Base-by-base conservation (phyloP, 2,113 vertebrate species). In the Falco punctatus region DNA sequence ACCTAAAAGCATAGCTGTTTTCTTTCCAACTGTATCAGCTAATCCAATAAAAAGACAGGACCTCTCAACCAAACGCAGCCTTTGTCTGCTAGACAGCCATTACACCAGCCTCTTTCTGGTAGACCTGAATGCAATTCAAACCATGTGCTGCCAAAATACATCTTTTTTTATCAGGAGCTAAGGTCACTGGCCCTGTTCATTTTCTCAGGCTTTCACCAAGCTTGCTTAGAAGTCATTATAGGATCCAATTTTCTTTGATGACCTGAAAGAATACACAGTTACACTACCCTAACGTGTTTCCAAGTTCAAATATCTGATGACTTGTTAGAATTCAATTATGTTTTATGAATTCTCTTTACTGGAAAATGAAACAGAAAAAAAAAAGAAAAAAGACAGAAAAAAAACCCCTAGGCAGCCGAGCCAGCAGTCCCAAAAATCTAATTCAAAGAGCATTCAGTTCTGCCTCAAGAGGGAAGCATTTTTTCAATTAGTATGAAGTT, bases 131-230 rank as follows among this genome's bases (percentile, higher is more conserved):
- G 61, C 57, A 87, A 22, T 30, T 77, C 35, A 62, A 95, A 77
- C n/a, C 20, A 62, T 5, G 20, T 70, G 74, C 64, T 70, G 65
- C 38, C 46, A 90, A 87, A 94, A 58, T 4, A 61, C 3, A 70
- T 81, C 83, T 81, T 57, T 51, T 78, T 59, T 74, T 51, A 54
- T 92, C 49, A 66, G 40, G 42, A 83, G 49, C 55, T 66, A 69
- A 77, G 62, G 81, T 80, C 66, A 33, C 46, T 72, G 23, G 64
- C 49, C 55, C 57, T 70, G 11, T 30, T 85, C 19, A 17, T 62
- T 79, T 89, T 75, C 84, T 75, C 77, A 94, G 54, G 58, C 71
- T 81, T 94, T 88, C 70, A 91, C 44, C 27, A 93, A 94, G 26
- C 44, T 91, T 72, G 30, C 55, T 88, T 61, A 66, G 49, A 65